Evolutionary conservation across 2,888 invertebrate genomes (phyloP).

Genomic region (Patella caerulea): DNA sequence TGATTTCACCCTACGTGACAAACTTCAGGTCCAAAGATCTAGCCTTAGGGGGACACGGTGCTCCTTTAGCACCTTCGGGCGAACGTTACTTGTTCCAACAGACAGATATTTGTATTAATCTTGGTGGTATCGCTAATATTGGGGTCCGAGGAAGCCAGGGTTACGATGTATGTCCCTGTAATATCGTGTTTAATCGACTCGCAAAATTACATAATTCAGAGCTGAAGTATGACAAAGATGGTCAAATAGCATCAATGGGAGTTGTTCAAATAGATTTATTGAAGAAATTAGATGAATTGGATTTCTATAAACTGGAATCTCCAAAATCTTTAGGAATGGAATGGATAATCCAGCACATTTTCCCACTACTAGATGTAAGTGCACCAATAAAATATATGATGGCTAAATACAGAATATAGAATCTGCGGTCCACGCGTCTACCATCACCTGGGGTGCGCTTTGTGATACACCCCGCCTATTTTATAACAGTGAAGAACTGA

Average conservation of each 20-base stretch:
- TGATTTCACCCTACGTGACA: conserved; percentile 56
- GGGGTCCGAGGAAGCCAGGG: conserved; percentile 49
- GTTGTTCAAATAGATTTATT: conserved; percentile 47
- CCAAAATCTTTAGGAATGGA: conserved; percentile 65
- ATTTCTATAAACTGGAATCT: conserved; percentile 53
- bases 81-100: conserved; percentile 60
- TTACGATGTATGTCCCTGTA: conserved; percentile 64
- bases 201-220: conserved; percentile 40
- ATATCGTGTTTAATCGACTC: conserved; percentile 61
- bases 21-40: conserved; percentile 67
- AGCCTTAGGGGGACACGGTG: conserved; percentile 65
- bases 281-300: conserved; percentile 47
- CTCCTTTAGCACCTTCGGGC: conserved; percentile 64
- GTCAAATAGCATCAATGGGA: conserved; percentile 54
- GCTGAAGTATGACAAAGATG: conserved; percentile 56
- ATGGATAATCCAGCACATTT: conserved; percentile 56
- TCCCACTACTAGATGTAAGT: conserved; percentile 61
- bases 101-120: conserved; percentile 62
- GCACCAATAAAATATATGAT: background rate
- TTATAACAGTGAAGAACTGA: too few relatives aligned
- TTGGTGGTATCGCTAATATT: conserved; percentile 67
- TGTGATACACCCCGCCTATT: too few relatives aligned
- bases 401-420: too few relatives aligned
- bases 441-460: too few relatives aligned
- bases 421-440: too few relatives aligned